Conservation (phyloP, 1,140 invertebrate genomes). For the Drosophila mauritiana region DNA sequence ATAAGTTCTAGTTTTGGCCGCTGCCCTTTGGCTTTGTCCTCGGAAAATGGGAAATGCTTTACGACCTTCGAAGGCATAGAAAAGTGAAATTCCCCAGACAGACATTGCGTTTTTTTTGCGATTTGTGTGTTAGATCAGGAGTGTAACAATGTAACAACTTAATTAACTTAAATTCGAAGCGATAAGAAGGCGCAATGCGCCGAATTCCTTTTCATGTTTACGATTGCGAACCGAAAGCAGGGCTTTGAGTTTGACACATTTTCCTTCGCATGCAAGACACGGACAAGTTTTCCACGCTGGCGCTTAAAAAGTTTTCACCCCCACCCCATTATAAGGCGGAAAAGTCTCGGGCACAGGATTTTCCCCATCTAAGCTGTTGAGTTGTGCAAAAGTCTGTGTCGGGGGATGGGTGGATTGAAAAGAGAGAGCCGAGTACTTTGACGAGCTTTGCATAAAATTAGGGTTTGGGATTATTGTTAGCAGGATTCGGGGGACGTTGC, state of each 20-base stretch:
- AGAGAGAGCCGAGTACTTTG: conserved; percentile 51
- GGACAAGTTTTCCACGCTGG: conserved; percentile 74
- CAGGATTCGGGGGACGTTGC: conserved; percentile 69
- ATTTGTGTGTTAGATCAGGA: conserved; percentile 61
- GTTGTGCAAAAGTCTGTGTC: conserved; percentile 6
- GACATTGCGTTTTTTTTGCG: conserved; percentile 24
- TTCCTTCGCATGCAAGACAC: conserved; percentile 76
- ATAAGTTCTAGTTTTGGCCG: conserved; percentile 14
- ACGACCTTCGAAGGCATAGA: conserved; percentile 10
- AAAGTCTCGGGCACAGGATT: conserved; percentile 62
- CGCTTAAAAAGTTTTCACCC: conserved; percentile 73
- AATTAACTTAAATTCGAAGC: conserved; percentile 75
- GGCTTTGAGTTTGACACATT: conserved; percentile 66
- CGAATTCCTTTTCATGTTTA: conserved; percentile 55
- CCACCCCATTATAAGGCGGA: neutral
- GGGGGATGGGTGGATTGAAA: conserved; percentile 21
- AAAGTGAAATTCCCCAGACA: neutral
- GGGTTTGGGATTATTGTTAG: conserved; percentile 77
- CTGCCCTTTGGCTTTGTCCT: conserved; percentile 11
- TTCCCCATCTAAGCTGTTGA: conserved; percentile 61
- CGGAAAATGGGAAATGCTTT: conserved; percentile 10
- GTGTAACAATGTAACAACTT: conserved; percentile 60
- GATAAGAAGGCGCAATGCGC: conserved; percentile 46
- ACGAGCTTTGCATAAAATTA: conserved; percentile 81
- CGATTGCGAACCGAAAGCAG: conserved; percentile 29